phyloP scores from a whole-genome alignment of 35 echinoderm and acorn worm species.

The Strongylocentrotus purpuratus region DNA sequence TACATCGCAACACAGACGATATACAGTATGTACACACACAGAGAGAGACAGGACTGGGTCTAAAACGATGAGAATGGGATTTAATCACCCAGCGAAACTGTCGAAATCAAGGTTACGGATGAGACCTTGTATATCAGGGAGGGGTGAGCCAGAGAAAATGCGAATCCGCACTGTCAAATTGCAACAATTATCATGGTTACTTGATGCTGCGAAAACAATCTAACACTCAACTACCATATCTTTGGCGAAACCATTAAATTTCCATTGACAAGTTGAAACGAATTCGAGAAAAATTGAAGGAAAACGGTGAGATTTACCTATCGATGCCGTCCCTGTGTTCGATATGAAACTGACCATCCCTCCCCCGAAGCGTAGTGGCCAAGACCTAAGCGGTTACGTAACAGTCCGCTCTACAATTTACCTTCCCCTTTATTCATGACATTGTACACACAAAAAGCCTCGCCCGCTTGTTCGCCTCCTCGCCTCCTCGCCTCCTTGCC shows the following conservation, averaged over 20 bases:
- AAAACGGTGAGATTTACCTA: neutral
- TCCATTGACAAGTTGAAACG: neutral
- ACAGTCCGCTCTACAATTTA: neutral
- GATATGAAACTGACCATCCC: conserved; percentile 35
- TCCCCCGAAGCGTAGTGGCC: neutral
- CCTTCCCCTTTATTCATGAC: conserved; percentile 50
- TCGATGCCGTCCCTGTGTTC: neutral
- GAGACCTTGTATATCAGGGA: conserved; percentile 13
- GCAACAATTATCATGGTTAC: neutral
- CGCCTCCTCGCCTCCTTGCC: neutral
- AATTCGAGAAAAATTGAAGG: neutral
- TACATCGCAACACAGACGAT: neutral
- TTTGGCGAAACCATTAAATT: neutral
- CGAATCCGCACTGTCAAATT: neutral
- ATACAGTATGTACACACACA: neutral
- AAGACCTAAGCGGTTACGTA: conserved; percentile 43
- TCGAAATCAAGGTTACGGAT: conserved; percentile 46
- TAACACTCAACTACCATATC: neutral
- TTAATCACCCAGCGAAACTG: conserved; percentile 47
- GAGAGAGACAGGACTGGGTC: conserved; percentile 24
- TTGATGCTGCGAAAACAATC: neutral
- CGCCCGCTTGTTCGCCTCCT: neutral
- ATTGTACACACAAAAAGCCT: conserved; percentile 42
- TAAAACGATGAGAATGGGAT: conserved; percentile 49
- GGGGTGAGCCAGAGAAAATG: neutral